phyloP scores from a whole-genome alignment of 2,797 vertebrate species.

The Enteromius thamalakanensis region DNA sequence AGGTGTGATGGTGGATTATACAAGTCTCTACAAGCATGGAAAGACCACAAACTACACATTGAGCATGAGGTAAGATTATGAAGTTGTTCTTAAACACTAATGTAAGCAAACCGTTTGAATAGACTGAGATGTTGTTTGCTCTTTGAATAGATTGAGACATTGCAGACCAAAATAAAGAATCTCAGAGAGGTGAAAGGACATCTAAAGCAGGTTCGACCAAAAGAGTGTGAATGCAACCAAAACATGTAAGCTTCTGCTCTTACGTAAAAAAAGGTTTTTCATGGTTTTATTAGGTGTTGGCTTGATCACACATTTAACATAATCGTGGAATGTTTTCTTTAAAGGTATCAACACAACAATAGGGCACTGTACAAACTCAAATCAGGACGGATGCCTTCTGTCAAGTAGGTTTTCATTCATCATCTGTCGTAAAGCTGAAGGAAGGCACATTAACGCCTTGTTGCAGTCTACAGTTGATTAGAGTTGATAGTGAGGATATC shows the following conservation, averaged over 20 bases:
- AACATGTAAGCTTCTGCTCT: slow-evolving; percentile 77
- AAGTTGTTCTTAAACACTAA: neutral
- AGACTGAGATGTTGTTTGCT: neutral
- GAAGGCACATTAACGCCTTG: neutral
- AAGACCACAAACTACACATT: slow-evolving; percentile 95
- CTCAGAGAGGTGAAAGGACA: slow-evolving; percentile 93
- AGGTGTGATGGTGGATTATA: slow-evolving; percentile 90
- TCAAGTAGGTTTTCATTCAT: slow-evolving; percentile 76
- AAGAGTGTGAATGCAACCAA: slow-evolving; percentile 90
- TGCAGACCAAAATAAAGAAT: slow-evolving; percentile 97
- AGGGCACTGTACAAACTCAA: slow-evolving; percentile 82
- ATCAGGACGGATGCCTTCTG: slow-evolving; percentile 78
- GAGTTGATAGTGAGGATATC: neutral
- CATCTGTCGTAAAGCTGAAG: neutral
- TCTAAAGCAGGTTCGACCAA: slow-evolving; percentile 89
- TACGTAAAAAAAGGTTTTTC: neutral
- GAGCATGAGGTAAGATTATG: slow-evolving; percentile 88
- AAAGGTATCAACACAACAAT: slow-evolving; percentile 83
- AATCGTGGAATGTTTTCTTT: slow-evolving; percentile 26
- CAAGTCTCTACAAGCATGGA: slow-evolving; percentile 94
- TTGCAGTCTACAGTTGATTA: neutral
- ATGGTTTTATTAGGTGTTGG: slow-evolving; percentile 41
- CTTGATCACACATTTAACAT: neutral
- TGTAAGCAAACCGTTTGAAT: no score
- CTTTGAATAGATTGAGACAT: slow-evolving; percentile 88